Evolutionary conservation across 2,797 vertebrate species (phyloP), one percentile per base, ranked within the genome.

Genomic region (Cuniculus paca): DNA sequence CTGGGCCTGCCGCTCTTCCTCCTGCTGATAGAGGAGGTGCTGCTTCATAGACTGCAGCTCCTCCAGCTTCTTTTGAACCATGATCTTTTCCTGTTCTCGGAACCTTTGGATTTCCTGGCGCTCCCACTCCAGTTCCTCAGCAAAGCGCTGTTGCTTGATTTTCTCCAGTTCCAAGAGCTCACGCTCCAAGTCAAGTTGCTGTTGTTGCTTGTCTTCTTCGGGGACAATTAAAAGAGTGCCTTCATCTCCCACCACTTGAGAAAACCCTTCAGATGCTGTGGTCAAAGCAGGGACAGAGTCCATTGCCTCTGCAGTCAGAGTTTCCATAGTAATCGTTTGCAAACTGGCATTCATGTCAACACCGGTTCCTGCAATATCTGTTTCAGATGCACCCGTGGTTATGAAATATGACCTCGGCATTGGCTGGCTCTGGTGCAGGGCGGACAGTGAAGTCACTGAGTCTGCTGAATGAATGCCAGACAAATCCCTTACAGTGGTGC

Each of bases 71-170:
- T 99, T 99, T 97, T 99, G 99, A 80, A 99, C 99, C 99, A 99
- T 99, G 65, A 99, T 96, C 83, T 99, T 99, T 97, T 99, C 99
- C 92, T 99, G 99, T 97, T 99, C 99, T 94, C 99, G 99, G 97
- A 99, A 99, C 95, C 99, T 99, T 95, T 99, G 99, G 93, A 99
- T 99, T 98, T 99, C 99, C 85, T 99, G 99, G 85, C 99, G 99
- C 97, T 99, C 99, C 99, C 99, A 99, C 97, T 99, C 99, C 20
- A 99, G 97, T 96, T 99, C 99, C 98, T 99, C 99, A 24, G 99
- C 99, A 95, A 99, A 99, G 96, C 99, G 99, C 26, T 99, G 98
- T 92, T 99, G 99, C 97, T 99, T 99, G 89, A 99, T 99, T 98
- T 99, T 99, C 96, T 99, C 99, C 78, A 99, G 98, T 97, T 99